These are phyloP conservation scores for Limnodromus scolopaceus DNA, from an alignment of 2,797 vertebrate genomes.

Conservation along the genomic window DNA sequence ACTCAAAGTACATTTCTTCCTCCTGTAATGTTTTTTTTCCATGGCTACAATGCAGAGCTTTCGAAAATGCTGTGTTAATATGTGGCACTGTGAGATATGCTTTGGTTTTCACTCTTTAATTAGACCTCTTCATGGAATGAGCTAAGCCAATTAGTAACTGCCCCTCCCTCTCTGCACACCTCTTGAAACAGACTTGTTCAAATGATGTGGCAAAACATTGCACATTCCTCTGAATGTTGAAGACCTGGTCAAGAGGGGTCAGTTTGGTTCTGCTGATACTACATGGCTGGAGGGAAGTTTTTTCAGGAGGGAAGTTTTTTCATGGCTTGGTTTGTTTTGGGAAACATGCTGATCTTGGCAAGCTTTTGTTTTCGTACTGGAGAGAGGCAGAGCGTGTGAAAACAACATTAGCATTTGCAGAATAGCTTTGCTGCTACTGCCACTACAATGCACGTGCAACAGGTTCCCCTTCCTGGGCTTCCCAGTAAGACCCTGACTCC, in stretches of 20 bases:
- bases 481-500: not conserved
- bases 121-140: not conserved
- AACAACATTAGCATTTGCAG: not conserved
- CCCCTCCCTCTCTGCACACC: not conserved
- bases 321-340: not conserved
- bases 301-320: not conserved
- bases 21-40: not conserved
- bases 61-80: not conserved
- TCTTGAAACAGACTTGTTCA: not conserved
- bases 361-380: not conserved
- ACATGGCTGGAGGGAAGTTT: not conserved
- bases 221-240: not conserved
- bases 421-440: not conserved
- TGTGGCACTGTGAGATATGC: not conserved
- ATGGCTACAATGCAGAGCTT: not conserved
- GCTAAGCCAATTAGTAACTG: not conserved
- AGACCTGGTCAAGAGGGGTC: not conserved
- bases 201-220: not conserved
- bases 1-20: not conserved
- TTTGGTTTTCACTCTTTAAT: not conserved
- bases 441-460: fast-evolving
- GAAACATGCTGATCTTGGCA: not conserved
- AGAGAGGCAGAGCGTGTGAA: not conserved
- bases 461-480: not conserved
- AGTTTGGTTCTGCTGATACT: not conserved